Percentiles rank a stretch among this genome's conserved stretches.
Conservation (phyloP, 2,797 vertebrate genomes). For the Podarcis lilfordi region DNA sequence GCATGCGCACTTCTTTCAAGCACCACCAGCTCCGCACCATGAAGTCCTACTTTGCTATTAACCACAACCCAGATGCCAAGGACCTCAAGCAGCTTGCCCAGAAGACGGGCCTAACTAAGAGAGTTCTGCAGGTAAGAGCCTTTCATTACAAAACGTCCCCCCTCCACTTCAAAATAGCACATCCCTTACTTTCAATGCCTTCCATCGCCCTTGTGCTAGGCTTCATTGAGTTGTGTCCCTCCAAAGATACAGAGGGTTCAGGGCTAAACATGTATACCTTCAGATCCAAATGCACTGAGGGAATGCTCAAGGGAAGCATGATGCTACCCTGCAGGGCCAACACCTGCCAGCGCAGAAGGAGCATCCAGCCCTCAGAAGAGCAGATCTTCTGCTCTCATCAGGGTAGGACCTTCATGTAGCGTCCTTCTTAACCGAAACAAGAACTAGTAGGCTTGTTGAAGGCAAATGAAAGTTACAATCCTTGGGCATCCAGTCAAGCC, state of each 20-base stretch:
- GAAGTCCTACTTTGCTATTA: conserved; percentile 99
- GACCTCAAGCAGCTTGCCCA: conserved; percentile 99
- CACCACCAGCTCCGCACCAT: conserved; percentile 99
- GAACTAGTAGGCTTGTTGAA: conserved; percentile 10
- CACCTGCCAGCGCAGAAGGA: background rate
- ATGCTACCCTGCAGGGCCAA: conserved; percentile 2
- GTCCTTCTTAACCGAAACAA: conserved; percentile 29
- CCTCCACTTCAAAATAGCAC: conserved; percentile 51
- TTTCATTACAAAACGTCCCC: conserved; percentile 52
- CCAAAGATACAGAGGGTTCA: conserved; percentile 37
- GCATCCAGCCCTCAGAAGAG: background rate
- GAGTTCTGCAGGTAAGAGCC: conserved; percentile 98
- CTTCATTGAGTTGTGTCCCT: conserved; percentile 48
- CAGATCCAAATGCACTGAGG: background rate
- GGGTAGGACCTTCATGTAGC: conserved; percentile 19
- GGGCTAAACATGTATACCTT: conserved; percentile 17
- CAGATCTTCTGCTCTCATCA: background rate
- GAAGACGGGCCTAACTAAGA: conserved; percentile 99
- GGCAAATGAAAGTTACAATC: conserved; percentile 24
- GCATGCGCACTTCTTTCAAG: conserved; percentile 99
- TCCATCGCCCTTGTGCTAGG: conserved; percentile 17
- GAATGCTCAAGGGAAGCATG: conserved; percentile 31
- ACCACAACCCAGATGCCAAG: conserved; percentile 99
- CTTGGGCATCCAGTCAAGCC: conserved; percentile 17
- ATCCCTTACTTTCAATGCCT: conserved; percentile 47